These are phyloP conservation scores for Sebastes jordani DNA, from an alignment of 2,797 vertebrate genomes.

Conservation along the genomic window DNA sequence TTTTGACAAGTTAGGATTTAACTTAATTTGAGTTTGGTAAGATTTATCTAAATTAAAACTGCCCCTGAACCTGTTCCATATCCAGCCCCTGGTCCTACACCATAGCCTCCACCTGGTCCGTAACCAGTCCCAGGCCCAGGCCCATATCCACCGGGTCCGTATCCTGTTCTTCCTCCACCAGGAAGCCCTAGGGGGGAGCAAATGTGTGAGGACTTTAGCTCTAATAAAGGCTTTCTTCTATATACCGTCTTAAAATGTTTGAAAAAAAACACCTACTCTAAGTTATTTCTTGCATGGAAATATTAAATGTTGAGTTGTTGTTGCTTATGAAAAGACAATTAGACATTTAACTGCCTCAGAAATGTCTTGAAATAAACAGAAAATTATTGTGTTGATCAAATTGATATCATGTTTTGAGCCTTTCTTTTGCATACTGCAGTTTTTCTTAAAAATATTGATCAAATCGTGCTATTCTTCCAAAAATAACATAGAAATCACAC, in stretches of 20 bases:
- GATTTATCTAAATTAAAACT: background rate
- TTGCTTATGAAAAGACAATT: too few species aligned
- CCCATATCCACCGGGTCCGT: constrained; percentile 56
- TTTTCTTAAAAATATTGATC: too few species aligned
- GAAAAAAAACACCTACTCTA: too few species aligned
- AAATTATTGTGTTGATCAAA: background rate
- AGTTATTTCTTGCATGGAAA: too few species aligned
- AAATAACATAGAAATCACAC: background rate
- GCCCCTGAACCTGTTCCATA: constrained; percentile 67
- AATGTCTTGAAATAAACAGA: background rate
- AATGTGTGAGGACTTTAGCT: background rate
- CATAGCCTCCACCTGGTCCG: constrained; percentile 67
- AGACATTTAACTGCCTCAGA: too few species aligned
- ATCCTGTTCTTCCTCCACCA: constrained; percentile 49
- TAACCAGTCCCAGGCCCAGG: constrained; percentile 52
- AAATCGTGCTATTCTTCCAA: too few species aligned
- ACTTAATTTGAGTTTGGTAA: background rate
- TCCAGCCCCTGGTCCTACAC: constrained; percentile 54
- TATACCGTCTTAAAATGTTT: background rate
- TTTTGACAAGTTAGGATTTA: background rate
- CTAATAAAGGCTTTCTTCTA: background rate
- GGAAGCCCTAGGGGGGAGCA: constrained; percentile 42
- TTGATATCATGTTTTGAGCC: too few species aligned
- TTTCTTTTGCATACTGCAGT: too few species aligned
- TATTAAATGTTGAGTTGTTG: too few species aligned